phyloP scores from a whole-genome alignment of 2,113 vertebrate species.

The Epinephelus cyanopodus region DNA sequence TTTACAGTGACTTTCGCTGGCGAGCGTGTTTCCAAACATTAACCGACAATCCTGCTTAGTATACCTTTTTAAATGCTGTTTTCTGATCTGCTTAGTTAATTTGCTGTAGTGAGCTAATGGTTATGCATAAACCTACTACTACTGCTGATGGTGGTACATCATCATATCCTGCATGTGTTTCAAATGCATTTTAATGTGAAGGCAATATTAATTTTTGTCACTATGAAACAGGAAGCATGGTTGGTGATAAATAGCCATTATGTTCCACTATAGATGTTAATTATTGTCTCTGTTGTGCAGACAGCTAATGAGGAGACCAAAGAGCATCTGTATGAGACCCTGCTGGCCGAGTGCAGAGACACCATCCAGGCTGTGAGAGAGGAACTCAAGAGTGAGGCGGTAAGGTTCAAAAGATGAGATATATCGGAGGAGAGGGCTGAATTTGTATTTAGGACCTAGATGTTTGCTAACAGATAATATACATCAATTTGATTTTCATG shows the following conservation, averaged over 20 bases:
- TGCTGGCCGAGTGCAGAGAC: constrained; percentile 97
- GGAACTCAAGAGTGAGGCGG: constrained; percentile 93
- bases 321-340: constrained; percentile 95
- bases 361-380: constrained; percentile 97
- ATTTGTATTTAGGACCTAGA: neutral
- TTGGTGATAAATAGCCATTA: neutral
- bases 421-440: neutral
- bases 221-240: neutral
- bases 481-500: neutral
- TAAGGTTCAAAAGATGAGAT: constrained; percentile 66
- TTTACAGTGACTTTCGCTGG: too few relatives aligned
- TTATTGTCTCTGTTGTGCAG: constrained; percentile 74
- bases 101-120: neutral
- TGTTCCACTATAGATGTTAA: neutral
- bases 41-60: too few relatives aligned
- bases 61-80: neutral
- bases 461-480: neutral
- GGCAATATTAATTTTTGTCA: neutral
- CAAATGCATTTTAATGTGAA: neutral
- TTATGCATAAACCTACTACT: neutral
- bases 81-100: neutral
- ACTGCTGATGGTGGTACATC: neutral
- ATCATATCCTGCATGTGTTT: neutral
- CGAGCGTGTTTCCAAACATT: too few relatives aligned
- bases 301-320: constrained; percentile 95